These are phyloP conservation scores for Griposia aprilina DNA, from an alignment of 2,888 invertebrate genomes.

Conservation along the genomic window DNA sequence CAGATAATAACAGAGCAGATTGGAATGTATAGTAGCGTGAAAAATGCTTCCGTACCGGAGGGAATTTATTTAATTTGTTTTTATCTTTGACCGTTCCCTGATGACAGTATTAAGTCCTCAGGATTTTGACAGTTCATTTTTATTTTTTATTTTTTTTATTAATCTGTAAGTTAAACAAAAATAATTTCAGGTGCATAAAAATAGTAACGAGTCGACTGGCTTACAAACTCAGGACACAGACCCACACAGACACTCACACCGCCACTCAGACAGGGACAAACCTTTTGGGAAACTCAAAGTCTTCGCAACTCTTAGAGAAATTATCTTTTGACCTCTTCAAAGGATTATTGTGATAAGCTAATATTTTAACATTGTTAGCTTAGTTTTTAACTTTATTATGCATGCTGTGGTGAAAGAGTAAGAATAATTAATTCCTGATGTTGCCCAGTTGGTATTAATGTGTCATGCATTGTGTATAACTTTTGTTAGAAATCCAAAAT, in stretches of 20 bases:
- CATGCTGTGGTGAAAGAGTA: not conserved
- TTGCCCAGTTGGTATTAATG: not conserved
- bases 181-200: not conserved
- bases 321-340: not conserved
- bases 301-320: not conserved
- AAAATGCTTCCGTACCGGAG: not conserved
- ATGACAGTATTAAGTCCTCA: not conserved
- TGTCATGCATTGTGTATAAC: not conserved
- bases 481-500: not conserved
- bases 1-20: conserved; percentile 29
- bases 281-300: not conserved
- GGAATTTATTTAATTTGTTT: not conserved
- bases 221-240: not conserved
- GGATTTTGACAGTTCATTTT: not conserved
- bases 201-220: not conserved
- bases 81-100: not conserved
- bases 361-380: not conserved
- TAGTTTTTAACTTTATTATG: not conserved
- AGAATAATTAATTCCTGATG: too few relatives aligned
- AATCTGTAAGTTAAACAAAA: not conserved
- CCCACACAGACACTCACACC: too few relatives aligned
- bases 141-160: not conserved
- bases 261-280: too few relatives aligned
- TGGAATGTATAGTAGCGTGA: conserved; percentile 24
- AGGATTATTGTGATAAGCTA: not conserved